These are phyloP conservation scores for Cyprinodon variegatus DNA, from an alignment of 2,113 vertebrate genomes.

Conservation along the genomic window DNA sequence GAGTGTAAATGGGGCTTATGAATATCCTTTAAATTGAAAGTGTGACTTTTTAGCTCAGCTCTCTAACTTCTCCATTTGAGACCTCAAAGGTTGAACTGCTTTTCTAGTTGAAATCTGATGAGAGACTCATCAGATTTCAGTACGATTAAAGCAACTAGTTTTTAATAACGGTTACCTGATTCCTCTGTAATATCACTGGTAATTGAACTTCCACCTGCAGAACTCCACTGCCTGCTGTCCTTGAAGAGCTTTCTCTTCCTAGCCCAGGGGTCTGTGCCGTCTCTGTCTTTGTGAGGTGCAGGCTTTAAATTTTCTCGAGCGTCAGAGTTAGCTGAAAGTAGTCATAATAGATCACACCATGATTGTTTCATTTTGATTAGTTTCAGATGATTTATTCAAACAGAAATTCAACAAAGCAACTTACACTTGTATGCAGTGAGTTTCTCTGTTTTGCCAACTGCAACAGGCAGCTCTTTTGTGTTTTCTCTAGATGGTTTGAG, in stretches of 20 bases:
- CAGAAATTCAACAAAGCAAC: constrained; percentile 10
- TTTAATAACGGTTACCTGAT: constrained; percentile 74
- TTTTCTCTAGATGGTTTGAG: constrained; percentile 1
- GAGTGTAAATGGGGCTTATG: no score
- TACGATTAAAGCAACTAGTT: neutral
- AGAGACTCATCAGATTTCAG: neutral
- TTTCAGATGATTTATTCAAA: neutral
- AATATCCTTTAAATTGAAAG: no score
- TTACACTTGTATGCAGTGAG: constrained; percentile 57
- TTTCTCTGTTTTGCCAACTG: constrained; percentile 29
- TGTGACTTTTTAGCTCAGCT: no score
- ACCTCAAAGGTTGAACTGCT: no score
- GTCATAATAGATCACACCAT: neutral
- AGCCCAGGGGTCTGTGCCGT: constrained; percentile 85
- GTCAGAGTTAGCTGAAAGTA: constrained; percentile 66
- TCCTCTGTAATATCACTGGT: constrained; percentile 87
- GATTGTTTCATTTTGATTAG: neutral
- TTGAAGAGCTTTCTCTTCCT: constrained; percentile 86
- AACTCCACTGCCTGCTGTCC: constrained; percentile 85
- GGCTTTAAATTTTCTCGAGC: constrained; percentile 74
- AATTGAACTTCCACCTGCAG: constrained; percentile 83
- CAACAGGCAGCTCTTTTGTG: constrained; percentile 21
- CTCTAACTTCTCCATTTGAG: neutral
- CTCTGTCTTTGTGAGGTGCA: constrained; percentile 70
- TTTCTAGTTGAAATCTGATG: no score